Evolutionary conservation across 2,113 vertebrate genomes (phyloP).

Genomic region (Bolborhynchus lineola): DNA sequence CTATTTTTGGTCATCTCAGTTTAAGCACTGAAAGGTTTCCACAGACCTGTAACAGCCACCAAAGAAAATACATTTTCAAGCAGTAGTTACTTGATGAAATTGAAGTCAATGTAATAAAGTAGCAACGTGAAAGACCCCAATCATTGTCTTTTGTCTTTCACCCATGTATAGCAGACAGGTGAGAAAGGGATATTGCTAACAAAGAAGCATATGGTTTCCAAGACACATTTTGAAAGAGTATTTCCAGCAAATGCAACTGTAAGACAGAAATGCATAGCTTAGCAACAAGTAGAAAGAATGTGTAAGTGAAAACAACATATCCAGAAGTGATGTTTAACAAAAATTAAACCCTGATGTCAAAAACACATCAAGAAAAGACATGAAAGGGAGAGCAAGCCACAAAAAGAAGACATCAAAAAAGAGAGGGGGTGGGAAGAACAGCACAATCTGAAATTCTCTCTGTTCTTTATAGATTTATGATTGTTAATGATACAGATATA

Average conservation of each 20-base stretch:
- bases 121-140: background rate
- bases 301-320: background rate
- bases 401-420: conserved; percentile 9
- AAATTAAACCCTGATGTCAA: background rate
- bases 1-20: background rate
- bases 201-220: background rate
- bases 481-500: background rate
- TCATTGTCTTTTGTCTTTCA: background rate
- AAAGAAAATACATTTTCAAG: background rate
- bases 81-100: background rate
- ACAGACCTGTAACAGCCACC: background rate
- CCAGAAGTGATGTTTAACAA: background rate
- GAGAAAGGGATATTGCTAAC: background rate
- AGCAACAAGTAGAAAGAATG: background rate
- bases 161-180: background rate
- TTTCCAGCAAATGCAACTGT: background rate
- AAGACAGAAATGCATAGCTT: background rate
- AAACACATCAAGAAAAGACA: conserved; percentile 12
- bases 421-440: background rate
- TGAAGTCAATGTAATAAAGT: background rate
- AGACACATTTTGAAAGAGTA: background rate
- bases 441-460: conserved; percentile 11
- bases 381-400: background rate
- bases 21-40: background rate
- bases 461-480: conserved; percentile 8